phyloP scores from a whole-genome alignment of 1,140 invertebrate genomes.

The Ctenoplectra terminalis region DNA sequence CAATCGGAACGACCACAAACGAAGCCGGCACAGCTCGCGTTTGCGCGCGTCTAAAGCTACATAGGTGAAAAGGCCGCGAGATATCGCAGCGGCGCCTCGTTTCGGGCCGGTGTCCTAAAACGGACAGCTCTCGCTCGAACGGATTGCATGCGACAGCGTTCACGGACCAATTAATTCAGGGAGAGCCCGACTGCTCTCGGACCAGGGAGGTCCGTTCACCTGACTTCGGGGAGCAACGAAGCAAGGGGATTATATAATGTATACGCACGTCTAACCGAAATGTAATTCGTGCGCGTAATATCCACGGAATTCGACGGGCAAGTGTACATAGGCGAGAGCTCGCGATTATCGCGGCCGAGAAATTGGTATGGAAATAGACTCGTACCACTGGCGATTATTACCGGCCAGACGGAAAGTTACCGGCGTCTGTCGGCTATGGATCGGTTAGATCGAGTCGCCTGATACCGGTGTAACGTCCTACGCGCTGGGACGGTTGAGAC shows the following conservation, averaged over 20 bases:
- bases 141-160: conserved; percentile 10
- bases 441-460: conserved; percentile 8
- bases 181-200: not conserved
- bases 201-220: conserved; percentile 36
- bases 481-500: not conserved
- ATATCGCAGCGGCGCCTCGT: conserved; percentile 3
- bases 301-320: not conserved
- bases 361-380: conserved; percentile 38
- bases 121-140: not conserved
- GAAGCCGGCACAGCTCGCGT: not conserved
- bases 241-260: not conserved
- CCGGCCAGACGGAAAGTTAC: conserved; percentile 37
- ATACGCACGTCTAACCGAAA: not conserved
- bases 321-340: not conserved
- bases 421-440: not conserved
- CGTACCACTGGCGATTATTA: conserved; percentile 27
- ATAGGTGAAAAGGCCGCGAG: not conserved
- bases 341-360: not conserved
- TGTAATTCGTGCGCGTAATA: conserved; percentile 11
- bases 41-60: not conserved
- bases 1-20: not conserved
- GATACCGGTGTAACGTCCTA: conserved; percentile 33
- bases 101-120: conserved; percentile 17
- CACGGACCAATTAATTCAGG: conserved; percentile 44
- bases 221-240: conserved; percentile 10